Base-by-base conservation (phyloP, 2,113 vertebrate species). In the Heptranchias perlo region DNA sequence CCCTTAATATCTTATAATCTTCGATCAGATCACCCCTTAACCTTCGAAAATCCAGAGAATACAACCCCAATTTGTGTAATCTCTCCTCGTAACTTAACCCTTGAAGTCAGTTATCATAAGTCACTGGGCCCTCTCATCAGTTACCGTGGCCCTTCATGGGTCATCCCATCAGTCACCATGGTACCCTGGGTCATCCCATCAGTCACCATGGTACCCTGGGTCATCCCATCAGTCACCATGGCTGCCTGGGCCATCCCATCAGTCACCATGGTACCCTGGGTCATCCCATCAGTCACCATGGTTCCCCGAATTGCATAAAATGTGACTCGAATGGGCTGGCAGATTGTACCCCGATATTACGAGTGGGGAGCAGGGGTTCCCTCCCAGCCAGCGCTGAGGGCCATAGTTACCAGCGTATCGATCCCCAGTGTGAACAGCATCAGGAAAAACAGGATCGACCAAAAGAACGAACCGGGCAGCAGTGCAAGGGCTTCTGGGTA, bases 401-500 rank as follows among this genome's bases (percentile, higher is more conserved):
- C 47, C 49, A 54, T 54, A 96, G 49, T 97, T 97, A 98, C 98
- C 97, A 98, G 96, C 44, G 98, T 98, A 96, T 98, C 98, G 13
- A 98, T 94, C 52, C 98, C 98, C 82, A 98, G 96, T 97, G 98
- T 98, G 86, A 98, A 98, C 16, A 98, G 97, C 98, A 98, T 98
- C 96, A 98, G 96, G 97, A 98, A 98, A 96, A 98, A 98, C 95
- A 98, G 96, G 96, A 98, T 98, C 96, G 98, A 98, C 98, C 98
- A 98, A 96, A 98, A 98, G 35, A 97, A 97, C 0, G 98, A 98
- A 73, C 98, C 98, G 65, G 98, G 98, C 82, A 98, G 97, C 69
- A 98, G 97, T 96, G 98, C 98, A 67, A 98, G 97, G 96, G 98
- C 98, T 96, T 98, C 98, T 97, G 98, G 98, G 97, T 98, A 98